A percentile compares a stretch with the other conserved stretches of the same genome.
Evolutionary conservation across 1,140 invertebrate genomes (phyloP).

Genomic region (Leucophenga varia): DNA sequence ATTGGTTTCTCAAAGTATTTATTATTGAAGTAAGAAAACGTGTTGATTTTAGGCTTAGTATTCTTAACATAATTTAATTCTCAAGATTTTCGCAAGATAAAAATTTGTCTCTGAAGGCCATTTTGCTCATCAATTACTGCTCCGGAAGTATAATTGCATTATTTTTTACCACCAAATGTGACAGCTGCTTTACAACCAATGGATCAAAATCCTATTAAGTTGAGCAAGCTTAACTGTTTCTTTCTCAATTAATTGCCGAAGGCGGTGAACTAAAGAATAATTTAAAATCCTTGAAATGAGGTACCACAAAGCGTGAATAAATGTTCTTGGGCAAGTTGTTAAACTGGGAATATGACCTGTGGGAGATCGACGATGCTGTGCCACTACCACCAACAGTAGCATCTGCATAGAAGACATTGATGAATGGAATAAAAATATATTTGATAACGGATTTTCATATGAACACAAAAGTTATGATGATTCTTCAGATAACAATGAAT

Average conservation of each 20-base stretch:
- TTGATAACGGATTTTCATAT: not conserved
- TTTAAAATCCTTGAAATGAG: slow-evolving; percentile 7
- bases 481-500: not conserved
- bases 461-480: not conserved
- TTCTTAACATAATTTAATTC: not conserved
- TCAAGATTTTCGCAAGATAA: slow-evolving; percentile 27
- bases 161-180: slow-evolving; percentile 57
- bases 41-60: slow-evolving; percentile 3
- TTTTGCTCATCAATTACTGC: slow-evolving; percentile 53
- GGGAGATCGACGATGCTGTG: slow-evolving; percentile 5
- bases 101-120: slow-evolving; percentile 39
- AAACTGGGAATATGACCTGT: slow-evolving; percentile 3
- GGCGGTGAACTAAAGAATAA: slow-evolving; percentile 4
- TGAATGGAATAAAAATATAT: not conserved
- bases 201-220: slow-evolving; percentile 57
- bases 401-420: not conserved
- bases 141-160: slow-evolving; percentile 28
- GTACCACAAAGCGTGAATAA: slow-evolving; percentile 5
- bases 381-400: slow-evolving; percentile 4
- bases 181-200: slow-evolving; percentile 58
- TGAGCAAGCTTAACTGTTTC: slow-evolving; percentile 11
- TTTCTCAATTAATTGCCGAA: slow-evolving; percentile 9
- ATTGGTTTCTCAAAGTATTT: too few relatives aligned
- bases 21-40: too few relatives aligned
- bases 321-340: slow-evolving; percentile 6